Base-by-base conservation (phyloP, 1,140 invertebrate species). In the Drosophila ogumai region DNA sequence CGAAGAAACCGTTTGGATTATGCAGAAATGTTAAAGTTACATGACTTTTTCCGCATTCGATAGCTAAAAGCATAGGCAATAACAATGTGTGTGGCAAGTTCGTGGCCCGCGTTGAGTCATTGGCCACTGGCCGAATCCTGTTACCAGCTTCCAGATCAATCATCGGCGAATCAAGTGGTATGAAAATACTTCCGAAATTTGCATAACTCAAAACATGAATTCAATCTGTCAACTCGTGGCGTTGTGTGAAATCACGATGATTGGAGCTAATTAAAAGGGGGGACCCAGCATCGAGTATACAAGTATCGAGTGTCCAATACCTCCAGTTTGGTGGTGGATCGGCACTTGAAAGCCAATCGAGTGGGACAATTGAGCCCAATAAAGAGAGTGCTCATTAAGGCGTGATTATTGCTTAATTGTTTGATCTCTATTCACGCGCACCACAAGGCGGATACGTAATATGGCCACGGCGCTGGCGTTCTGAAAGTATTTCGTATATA, bases 321-420 rank as follows among this genome's bases (percentile, higher is more conserved):
- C 43, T 41, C 38, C 3, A 28, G 46, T 32, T 32, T 50, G 28
- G n/a, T 81, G 61, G 60, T 73, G 81, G 68, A 47, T 76, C 63
- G 84, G 80, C 85, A 87, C 84, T 87, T 87, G 80, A 87, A 87
- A 87, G 84, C 34, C 82, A 78, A 74, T 85, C 79, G 81, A 61
- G 67, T 75, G 57, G 34, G 40, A 50, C 49, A 63, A 49, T 66
- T 56, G 65, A 50, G 41, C 13, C 17, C 25, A 69, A 73, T 71
- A 63, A 82, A 69, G 54, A 74, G 60, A 74, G 72, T 55, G 85
- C 73, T 90, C 85, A 90, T 90, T 90, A 90, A 73, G 81, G 71
- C 81, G 67, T 79, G 81, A 90, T 90, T 90, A 90, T 90, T 90
- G 81, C 69, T 90, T 90, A 90, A 85, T 90, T 88, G 85, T 90